These are phyloP conservation scores for Graphium colonna DNA, from an alignment of 2,888 invertebrate genomes.

Conservation along the genomic window DNA sequence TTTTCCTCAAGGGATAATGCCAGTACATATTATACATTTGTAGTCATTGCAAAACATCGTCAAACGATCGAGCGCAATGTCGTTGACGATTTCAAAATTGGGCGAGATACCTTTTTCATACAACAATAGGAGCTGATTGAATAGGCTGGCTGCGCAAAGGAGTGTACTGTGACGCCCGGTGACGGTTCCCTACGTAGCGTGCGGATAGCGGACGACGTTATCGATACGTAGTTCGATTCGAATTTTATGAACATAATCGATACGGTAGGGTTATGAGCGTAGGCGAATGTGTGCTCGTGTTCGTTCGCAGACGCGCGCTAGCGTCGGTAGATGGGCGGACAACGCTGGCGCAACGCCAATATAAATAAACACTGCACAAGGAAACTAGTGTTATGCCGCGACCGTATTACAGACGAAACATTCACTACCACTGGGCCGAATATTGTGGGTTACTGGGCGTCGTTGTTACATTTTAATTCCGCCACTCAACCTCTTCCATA, in stretches of 20 bases:
- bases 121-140: constrained; percentile 56
- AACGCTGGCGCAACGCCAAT: constrained; percentile 71
- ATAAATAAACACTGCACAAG: constrained; percentile 79
- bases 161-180: constrained; percentile 57
- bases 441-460: constrained; percentile 77
- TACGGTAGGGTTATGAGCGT: constrained; percentile 51
- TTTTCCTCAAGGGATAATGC: constrained; percentile 12
- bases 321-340: constrained; percentile 64
- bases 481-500: constrained; percentile 3
- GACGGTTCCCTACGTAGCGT: constrained; percentile 63
- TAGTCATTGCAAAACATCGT: not conserved
- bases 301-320: constrained; percentile 59
- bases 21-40: not conserved
- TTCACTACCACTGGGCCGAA: constrained; percentile 76
- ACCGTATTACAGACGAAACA: constrained; percentile 78
- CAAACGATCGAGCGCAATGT: not conserved
- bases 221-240: constrained; percentile 56
- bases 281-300: constrained; percentile 63
- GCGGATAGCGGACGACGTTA: constrained; percentile 44
- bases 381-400: constrained; percentile 80
- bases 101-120: constrained; percentile 49
- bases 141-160: constrained; percentile 45
- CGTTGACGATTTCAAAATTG: constrained; percentile 20
- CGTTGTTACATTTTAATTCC: constrained; percentile 36
- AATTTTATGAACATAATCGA: constrained; percentile 52